Evolutionary conservation across 2,113 vertebrate genomes (phyloP).

Genomic region (Hypomesus transpacificus): DNA sequence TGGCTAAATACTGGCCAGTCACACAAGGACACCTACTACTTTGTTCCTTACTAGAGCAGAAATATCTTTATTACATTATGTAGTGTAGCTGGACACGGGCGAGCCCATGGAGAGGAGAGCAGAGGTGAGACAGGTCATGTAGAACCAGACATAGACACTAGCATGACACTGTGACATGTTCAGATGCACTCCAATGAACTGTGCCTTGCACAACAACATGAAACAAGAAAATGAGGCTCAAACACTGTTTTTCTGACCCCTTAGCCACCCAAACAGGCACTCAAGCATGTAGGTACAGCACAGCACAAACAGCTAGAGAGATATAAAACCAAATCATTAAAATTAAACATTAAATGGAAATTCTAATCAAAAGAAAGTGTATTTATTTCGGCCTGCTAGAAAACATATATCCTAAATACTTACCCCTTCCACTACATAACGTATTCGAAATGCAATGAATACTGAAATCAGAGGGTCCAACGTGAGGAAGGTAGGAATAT

Average conservation of each 20-base stretch:
- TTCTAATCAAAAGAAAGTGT: not conserved
- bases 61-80: conserved; percentile 69
- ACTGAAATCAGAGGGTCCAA: not conserved
- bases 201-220: conserved; percentile 76
- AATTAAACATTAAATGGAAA: conserved; percentile 1
- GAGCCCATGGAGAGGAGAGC: conserved; percentile 50
- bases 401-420: no score
- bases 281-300: conserved; percentile 4
- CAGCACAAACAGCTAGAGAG: not conserved
- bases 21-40: conserved; percentile 49
- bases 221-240: conserved; percentile 82
- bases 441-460: no score
- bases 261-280: conserved; percentile 22
- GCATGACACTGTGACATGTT: conserved; percentile 74
- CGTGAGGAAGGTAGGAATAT: conserved; percentile 16
- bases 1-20: conserved; percentile 37
- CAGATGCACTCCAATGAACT: conserved; percentile 81
- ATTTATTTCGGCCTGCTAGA: not conserved
- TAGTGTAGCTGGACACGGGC: conserved; percentile 52
- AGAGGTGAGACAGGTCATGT: conserved; percentile 59
- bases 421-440: no score
- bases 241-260: conserved; percentile 61
- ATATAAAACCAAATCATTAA: not conserved
- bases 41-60: conserved; percentile 54
- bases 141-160: conserved; percentile 66